Evolutionary conservation across 2,113 vertebrate species (phyloP).

Genomic region (Rhynchomys soricoides): DNA sequence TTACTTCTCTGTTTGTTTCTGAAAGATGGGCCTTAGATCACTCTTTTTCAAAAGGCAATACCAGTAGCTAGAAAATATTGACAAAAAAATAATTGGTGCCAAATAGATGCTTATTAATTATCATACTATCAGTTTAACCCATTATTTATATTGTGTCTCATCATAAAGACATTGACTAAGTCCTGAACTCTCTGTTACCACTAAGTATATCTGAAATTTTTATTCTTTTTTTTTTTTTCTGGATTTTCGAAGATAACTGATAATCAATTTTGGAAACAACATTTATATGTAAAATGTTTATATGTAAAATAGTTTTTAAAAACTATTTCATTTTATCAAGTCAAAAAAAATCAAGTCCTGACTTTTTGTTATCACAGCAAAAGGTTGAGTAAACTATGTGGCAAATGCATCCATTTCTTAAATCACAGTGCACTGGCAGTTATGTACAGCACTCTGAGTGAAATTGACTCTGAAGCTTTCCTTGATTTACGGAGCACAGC

Average conservation of each 20-base stretch:
- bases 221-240: neutral
- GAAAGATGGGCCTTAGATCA: neutral
- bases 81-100: neutral
- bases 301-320: neutral
- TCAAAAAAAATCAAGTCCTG: neutral
- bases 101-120: neutral
- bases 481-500: conserved; percentile 18
- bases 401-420: neutral
- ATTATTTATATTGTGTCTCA: neutral
- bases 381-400: neutral
- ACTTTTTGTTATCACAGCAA: neutral
- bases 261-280: neutral
- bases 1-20: too few species aligned
- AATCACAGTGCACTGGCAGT: neutral
- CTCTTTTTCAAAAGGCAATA: neutral
- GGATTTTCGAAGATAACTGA: neutral
- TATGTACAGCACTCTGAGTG: neutral
- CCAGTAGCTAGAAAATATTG: neutral
- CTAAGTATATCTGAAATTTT: neutral
- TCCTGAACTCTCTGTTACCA: neutral
- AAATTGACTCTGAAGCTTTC: conserved; percentile 9
- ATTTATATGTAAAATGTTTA: neutral
- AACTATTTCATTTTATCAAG: neutral
- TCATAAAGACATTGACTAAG: neutral
- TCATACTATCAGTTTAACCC: neutral